phyloP scores from a whole-genome alignment of 2,797 vertebrate species.

The Bucorvus abyssinicus region DNA sequence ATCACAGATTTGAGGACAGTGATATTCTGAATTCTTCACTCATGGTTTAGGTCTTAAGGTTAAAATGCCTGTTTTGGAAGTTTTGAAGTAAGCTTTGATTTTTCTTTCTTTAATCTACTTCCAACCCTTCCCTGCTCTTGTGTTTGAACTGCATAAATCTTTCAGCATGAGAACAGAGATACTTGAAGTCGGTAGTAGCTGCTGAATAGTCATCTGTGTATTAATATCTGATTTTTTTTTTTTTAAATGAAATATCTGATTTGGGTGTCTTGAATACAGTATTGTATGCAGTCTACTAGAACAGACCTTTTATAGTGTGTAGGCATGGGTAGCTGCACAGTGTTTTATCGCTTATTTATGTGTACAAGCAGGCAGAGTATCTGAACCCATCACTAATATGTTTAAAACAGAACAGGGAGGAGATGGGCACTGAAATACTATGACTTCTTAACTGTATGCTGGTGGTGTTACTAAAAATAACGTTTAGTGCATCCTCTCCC shows the following conservation, averaged over 20 bases:
- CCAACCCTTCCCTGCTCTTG: background rate
- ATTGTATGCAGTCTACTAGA: conserved; percentile 25
- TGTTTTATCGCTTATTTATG: background rate
- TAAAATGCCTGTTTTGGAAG: conserved; percentile 12
- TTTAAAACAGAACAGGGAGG: conserved; percentile 11
- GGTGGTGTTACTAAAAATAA: background rate
- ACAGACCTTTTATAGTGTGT: conserved; percentile 11
- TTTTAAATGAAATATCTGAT: conserved; percentile 41
- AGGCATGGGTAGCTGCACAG: conserved; percentile 5
- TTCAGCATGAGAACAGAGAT: conserved; percentile 9
- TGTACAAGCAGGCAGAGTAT: background rate
- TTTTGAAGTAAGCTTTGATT: conserved; percentile 25
- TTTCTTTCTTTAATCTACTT: background rate
- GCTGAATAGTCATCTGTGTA: conserved; percentile 58
- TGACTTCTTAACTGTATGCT: background rate
- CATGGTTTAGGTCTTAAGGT: background rate
- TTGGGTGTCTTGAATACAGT: conserved; percentile 50
- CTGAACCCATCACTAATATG: background rate
- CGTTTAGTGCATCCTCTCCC: background rate
- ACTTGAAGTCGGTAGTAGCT: background rate
- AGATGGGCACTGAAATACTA: background rate
- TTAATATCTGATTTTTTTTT: background rate
- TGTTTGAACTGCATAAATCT: background rate
- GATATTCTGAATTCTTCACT: background rate
- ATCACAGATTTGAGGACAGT: background rate